phyloP scores from a whole-genome alignment of 2,113 vertebrate genomes.

The Zonotrichia leucophrys region DNA sequence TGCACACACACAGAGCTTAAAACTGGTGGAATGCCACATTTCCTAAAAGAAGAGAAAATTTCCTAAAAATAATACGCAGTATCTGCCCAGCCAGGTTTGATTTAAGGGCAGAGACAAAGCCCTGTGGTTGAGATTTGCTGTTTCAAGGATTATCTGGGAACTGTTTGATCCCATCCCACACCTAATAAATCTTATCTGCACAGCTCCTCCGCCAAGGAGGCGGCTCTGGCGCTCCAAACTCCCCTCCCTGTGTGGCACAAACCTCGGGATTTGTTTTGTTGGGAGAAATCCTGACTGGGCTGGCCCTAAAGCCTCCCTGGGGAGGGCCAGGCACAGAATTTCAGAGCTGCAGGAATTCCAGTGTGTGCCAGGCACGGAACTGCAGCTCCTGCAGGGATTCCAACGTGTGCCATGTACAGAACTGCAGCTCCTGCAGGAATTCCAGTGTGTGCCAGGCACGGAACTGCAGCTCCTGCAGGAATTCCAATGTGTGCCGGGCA shows the following conservation, averaged over 20 bases:
- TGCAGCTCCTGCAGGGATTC: too few species aligned
- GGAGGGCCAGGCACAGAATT: neutral
- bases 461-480: too few species aligned
- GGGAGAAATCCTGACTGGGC: neutral
- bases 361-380: neutral
- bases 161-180: neutral
- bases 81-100: neutral
- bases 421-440: too few species aligned
- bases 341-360: neutral
- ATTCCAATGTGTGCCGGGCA: too few species aligned
- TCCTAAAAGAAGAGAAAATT: neutral
- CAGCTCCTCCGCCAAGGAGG: neutral
- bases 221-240: neutral
- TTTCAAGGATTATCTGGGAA: neutral
- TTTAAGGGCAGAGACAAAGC: neutral
- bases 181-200: slow-evolving; percentile 8
- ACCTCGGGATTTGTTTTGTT: neutral
- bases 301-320: neutral
- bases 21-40: neutral
- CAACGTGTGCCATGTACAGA: neutral
- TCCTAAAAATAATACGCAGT: neutral
- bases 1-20: neutral
- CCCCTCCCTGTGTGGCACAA: neutral
- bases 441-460: too few species aligned
- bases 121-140: neutral